Conservation (phyloP, 2,888 invertebrate genomes). For the Andrena flavipes region DNA sequence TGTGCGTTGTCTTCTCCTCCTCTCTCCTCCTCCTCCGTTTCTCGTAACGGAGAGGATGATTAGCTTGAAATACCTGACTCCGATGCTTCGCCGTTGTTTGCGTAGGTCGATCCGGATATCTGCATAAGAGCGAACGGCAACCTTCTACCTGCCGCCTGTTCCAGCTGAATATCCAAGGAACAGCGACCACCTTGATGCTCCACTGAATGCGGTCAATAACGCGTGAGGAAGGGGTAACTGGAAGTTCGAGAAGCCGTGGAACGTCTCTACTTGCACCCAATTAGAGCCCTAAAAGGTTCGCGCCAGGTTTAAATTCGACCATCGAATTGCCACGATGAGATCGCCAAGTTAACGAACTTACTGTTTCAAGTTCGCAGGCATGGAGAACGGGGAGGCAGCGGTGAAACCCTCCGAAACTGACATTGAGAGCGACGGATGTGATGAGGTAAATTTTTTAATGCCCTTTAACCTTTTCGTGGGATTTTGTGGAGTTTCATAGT, state of each 20-base stretch:
- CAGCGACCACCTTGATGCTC: slow-evolving; percentile 64
- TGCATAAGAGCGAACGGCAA: slow-evolving; percentile 50
- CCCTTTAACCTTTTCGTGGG: neutral
- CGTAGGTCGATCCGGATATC: slow-evolving; percentile 69
- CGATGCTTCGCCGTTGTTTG: slow-evolving; percentile 37
- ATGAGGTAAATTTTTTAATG: slow-evolving; percentile 32
- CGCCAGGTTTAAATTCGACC: slow-evolving; percentile 26
- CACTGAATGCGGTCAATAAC: slow-evolving; percentile 49
- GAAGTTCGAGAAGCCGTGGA: slow-evolving; percentile 3
- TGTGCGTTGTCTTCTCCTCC: neutral
- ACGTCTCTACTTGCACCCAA: slow-evolving; percentile 49
- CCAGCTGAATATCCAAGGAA: slow-evolving; percentile 33
- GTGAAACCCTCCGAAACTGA: slow-evolving; percentile 16
- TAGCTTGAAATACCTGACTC: slow-evolving; percentile 54
- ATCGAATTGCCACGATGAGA: slow-evolving; percentile 36
- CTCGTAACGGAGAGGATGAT: slow-evolving; percentile 60
- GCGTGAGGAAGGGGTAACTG: slow-evolving; percentile 7
- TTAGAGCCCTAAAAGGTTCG: slow-evolving; percentile 39
- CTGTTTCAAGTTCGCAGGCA: slow-evolving; percentile 10
- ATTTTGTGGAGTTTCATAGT: too few relatives aligned
- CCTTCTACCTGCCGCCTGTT: slow-evolving; percentile 30
- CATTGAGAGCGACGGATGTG: slow-evolving; percentile 19
- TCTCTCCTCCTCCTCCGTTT: slow-evolving; percentile 3
- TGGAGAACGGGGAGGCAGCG: slow-evolving; percentile 28
- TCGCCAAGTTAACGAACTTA: slow-evolving; percentile 23